phyloP scores from a whole-genome alignment of 1,140 invertebrate genomes.

The Ceratina japonica region DNA sequence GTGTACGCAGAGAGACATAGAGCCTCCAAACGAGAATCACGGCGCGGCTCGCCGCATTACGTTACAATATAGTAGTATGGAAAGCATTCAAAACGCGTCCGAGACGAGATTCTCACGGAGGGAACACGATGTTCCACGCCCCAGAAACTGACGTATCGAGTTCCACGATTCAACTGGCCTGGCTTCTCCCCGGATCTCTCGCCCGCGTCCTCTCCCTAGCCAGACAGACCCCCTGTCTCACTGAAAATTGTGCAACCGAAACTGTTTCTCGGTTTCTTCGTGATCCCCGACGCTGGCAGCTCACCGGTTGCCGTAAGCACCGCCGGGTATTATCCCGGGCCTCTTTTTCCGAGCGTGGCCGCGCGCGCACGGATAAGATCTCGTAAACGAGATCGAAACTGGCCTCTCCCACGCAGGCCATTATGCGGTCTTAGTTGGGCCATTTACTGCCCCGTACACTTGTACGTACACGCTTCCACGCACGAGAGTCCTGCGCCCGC shows the following conservation, averaged over 20 bases:
- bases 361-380: constrained; percentile 53
- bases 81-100: constrained; percentile 49
- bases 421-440: constrained; percentile 45
- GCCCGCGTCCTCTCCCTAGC: neutral
- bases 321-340: constrained; percentile 40
- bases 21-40: neutral
- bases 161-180: constrained; percentile 52
- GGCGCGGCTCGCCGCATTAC: neutral
- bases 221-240: constrained; percentile 23
- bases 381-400: constrained; percentile 63
- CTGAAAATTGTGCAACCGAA: constrained; percentile 53
- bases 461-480: constrained; percentile 39
- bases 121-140: constrained; percentile 51
- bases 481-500: constrained; percentile 13
- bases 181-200: neutral
- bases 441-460: constrained; percentile 44
- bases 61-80: neutral
- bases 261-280: constrained; percentile 46
- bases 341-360: constrained; percentile 33
- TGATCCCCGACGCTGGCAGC: constrained; percentile 34
- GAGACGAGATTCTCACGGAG: constrained; percentile 53
- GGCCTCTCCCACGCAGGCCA: constrained; percentile 53
- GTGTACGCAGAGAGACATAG: neutral
- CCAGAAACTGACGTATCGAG: constrained; percentile 60
- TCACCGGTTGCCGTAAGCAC: constrained; percentile 8